Percentiles rank a stretch among this genome's conserved stretches.
Evolutionary conservation across 2,888 invertebrate genomes (phyloP).

Genomic region (Therioaphis trifolii): DNA sequence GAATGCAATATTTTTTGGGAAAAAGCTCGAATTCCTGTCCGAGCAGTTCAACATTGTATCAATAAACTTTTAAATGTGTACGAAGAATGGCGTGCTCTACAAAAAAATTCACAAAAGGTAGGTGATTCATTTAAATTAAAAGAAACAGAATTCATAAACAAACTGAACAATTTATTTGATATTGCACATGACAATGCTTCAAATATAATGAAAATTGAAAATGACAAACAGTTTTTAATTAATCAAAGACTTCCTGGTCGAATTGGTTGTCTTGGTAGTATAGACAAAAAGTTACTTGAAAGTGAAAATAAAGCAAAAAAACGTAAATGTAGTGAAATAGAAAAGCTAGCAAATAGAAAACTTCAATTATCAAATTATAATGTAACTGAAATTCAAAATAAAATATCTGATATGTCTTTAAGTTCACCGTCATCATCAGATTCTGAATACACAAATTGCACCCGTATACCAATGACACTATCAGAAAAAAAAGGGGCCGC

Average conservation of each 20-base stretch:
- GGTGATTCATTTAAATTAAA: neutral
- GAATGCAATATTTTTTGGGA: slow-evolving; percentile 26
- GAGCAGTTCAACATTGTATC: slow-evolving; percentile 4
- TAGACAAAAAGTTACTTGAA: slow-evolving; percentile 33
- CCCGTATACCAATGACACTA: neutral
- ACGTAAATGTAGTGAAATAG: slow-evolving; percentile 25
- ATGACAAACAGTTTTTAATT: neutral
- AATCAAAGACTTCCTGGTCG: slow-evolving; percentile 13
- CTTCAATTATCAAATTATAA: slow-evolving; percentile 7
- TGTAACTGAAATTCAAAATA: neutral
- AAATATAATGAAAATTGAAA: neutral
- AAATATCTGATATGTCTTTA: slow-evolving; percentile 12
- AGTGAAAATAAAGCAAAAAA: slow-evolving; percentile 25
- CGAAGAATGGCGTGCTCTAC: neutral
- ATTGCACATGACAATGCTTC: neutral
- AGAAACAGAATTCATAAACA: slow-evolving; percentile 1
- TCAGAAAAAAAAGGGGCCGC: neutral
- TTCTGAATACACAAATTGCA: neutral
- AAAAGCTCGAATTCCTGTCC: slow-evolving; percentile 44
- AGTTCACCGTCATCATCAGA: slow-evolving; percentile 6
- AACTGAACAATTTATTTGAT: slow-evolving; percentile 1
- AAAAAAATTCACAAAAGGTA: neutral
- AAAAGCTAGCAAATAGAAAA: slow-evolving; percentile 19
- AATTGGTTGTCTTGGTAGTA: slow-evolving; percentile 30
- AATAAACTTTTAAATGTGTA: slow-evolving; percentile 12